Percentiles rank a stretch among this genome's conserved stretches.
These are phyloP conservation scores for Lagothrix lagotricha DNA, from an alignment of 2,797 vertebrate genomes.

Conservation along the genomic window DNA sequence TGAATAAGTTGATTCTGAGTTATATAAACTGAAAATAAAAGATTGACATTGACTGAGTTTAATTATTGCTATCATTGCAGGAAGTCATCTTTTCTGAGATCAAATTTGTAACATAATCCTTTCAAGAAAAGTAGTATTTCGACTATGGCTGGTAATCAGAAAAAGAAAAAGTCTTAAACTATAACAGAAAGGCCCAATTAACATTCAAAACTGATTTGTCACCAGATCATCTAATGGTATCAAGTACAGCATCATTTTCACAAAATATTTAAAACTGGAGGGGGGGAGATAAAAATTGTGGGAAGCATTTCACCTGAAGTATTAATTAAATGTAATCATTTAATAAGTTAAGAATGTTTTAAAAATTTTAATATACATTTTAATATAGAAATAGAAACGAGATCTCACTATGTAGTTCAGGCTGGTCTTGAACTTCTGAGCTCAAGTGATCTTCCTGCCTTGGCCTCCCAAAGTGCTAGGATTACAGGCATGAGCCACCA, in stretches of 20 bases:
- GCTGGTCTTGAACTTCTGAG: too few species aligned
- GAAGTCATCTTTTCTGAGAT: background rate
- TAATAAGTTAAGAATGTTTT: background rate
- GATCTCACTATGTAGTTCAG: too few species aligned
- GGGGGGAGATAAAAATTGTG: background rate
- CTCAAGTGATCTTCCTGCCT: too few species aligned
- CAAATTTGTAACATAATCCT: background rate
- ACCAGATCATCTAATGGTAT: background rate
- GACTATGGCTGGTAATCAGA: background rate
- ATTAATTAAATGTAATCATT: background rate
- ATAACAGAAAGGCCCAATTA: background rate
- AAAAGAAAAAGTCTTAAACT: background rate
- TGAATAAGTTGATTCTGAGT: background rate
- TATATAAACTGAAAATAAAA: background rate
- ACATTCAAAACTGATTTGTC: slow-evolving; percentile 16
- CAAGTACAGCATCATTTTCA: background rate
- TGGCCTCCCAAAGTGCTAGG: too few species aligned
- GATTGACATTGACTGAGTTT: background rate
- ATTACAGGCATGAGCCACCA: too few species aligned
- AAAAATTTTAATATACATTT: background rate
- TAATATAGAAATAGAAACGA: background rate
- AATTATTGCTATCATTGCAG: background rate
- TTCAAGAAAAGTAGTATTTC: background rate
- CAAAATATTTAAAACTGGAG: background rate
- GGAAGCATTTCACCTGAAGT: background rate